phyloP scores from a whole-genome alignment of 2,113 vertebrate genomes.

The Melanerpes formicivorus region DNA sequence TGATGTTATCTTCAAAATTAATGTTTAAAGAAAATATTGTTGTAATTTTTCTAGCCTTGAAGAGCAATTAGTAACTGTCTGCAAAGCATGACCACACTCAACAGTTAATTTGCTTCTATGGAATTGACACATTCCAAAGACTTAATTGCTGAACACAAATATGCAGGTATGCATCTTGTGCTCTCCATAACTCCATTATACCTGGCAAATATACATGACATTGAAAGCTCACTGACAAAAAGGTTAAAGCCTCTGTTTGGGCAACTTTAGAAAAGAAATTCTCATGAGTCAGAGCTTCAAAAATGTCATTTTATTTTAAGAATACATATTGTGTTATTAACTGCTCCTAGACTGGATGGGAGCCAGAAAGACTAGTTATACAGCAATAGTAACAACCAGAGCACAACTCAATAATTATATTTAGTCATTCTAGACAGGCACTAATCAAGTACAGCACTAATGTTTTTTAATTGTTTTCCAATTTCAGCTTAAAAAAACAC shows the following conservation, averaged over 20 bases:
- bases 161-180: fast-evolving
- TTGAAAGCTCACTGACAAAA: neutral
- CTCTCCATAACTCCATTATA: neutral
- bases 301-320: neutral
- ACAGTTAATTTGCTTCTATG: neutral
- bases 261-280: neutral
- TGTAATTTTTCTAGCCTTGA: neutral
- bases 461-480: neutral
- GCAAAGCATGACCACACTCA: neutral
- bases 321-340: neutral
- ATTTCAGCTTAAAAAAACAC: neutral
- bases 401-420: neutral
- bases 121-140: neutral
- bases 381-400: neutral
- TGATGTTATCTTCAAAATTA: neutral
- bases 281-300: neutral
- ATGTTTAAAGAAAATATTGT: neutral
- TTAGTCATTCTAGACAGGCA: neutral
- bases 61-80: neutral
- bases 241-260: neutral
- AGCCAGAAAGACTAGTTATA: constrained; percentile 27
- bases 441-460: neutral
- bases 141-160: neutral
- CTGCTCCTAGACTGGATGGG: neutral
- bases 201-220: neutral